These are phyloP conservation scores for Rhagium mordax DNA, from an alignment of 2,888 invertebrate genomes.

Conservation along the genomic window DNA sequence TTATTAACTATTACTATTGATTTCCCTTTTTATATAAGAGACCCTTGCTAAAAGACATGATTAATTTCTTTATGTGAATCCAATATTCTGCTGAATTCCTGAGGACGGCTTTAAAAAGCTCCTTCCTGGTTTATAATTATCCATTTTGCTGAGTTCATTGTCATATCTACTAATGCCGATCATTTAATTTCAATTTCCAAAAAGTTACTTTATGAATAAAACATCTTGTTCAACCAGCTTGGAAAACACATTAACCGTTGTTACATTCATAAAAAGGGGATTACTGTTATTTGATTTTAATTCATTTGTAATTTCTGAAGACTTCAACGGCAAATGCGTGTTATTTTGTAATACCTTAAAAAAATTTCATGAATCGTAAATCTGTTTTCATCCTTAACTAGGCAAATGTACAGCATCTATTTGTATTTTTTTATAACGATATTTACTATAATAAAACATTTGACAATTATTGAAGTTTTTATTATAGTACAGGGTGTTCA, in stretches of 20 bases:
- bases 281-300: constrained; percentile 8
- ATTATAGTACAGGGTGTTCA: no score
- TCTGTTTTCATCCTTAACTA: not conserved
- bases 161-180: constrained; percentile 21
- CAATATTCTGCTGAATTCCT: constrained; percentile 13
- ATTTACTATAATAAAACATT: no score
- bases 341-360: not conserved
- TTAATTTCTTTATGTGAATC: constrained; percentile 19
- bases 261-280: constrained; percentile 48
- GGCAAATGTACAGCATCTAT: not conserved
- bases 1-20: no score
- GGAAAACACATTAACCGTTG: constrained; percentile 23
- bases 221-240: constrained; percentile 9
- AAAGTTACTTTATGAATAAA: constrained; percentile 24
- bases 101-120: constrained; percentile 5
- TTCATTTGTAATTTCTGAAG: constrained; percentile 11
- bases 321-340: not conserved
- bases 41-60: constrained; percentile 1
- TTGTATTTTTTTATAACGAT: no score
- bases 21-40: not conserved
- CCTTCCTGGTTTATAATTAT: constrained; percentile 31
- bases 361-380: not conserved
- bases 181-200: constrained; percentile 26
- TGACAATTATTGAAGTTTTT: no score
- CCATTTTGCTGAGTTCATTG: constrained; percentile 20